Evolutionary conservation across 2,113 vertebrate species (phyloP).

Genomic region (Passer domesticus): DNA sequence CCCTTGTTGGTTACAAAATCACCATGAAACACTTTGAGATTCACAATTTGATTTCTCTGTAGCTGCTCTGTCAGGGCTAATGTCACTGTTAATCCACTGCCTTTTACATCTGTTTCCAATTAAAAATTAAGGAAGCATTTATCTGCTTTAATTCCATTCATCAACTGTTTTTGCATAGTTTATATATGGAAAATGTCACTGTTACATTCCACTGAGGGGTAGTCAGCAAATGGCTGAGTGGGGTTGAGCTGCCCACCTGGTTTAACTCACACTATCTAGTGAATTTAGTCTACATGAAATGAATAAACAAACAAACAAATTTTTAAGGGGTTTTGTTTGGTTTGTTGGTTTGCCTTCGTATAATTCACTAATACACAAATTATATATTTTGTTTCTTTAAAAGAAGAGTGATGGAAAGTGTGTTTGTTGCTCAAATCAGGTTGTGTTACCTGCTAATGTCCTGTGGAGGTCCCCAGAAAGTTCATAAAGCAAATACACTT

Average conservation of each 20-base stretch:
- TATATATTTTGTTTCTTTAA: neutral
- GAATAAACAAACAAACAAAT: neutral
- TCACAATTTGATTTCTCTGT: neutral
- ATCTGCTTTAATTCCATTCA: neutral
- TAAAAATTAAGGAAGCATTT: slow-evolving; percentile 13
- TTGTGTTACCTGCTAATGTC: neutral
- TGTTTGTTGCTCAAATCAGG: neutral
- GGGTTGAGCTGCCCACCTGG: neutral
- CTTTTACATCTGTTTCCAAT: neutral
- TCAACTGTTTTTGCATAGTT: neutral
- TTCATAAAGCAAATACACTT: neutral
- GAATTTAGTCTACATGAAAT: neutral
- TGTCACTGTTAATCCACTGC: neutral
- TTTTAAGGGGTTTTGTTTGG: neutral
- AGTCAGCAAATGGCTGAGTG: fast-evolving
- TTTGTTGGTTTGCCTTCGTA: neutral
- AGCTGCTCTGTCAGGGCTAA: neutral
- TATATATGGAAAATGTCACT: neutral
- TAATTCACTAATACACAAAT: neutral
- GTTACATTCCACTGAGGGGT: fast-evolving
- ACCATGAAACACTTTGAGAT: neutral
- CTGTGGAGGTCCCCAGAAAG: neutral
- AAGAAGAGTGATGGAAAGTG: neutral
- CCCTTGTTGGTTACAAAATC: neutral
- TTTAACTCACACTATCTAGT: neutral